Evolutionary conservation across 2,888 invertebrate genomes (phyloP), one percentile per base, ranked within the genome.

Genomic region (Holacanthella duospinosa): DNA sequence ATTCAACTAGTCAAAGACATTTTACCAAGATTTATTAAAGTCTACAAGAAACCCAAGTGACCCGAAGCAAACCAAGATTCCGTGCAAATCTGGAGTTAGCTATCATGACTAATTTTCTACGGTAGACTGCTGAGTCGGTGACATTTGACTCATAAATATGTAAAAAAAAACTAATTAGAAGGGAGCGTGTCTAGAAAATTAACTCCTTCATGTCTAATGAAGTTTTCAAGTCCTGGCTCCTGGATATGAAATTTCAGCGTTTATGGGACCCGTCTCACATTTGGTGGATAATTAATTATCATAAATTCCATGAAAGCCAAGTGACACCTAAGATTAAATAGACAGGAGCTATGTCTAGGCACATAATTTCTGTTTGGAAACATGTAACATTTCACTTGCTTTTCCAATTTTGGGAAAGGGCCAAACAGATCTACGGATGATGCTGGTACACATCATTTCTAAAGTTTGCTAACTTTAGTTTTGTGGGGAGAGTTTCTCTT

Each of bases 61-160:
- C n/a, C n/a, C n/a, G n/a, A n/a, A n/a, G n/a, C n/a, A n/a, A n/a
- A n/a, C n/a, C n/a, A n/a, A 36, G 36, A 4, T 48, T 48, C 12
- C 48, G 48, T 48, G 48, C 48, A 48, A 21, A 4, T 48, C 48
- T 36, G 36, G 9, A 6, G 36, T 36, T 36, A 36, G 36, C 36
- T 16, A 36, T 12, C 36, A 36, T 36, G 36, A 36, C 36, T 36
- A 36, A 36, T 36, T 6, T 16, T 16, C 36, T 12, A 36, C 9
- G 9, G 9, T 16, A n/a, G n/a, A n/a, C n/a, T n/a, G n/a, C n/a
- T n/a, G n/a, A n/a, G n/a, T n/a, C n/a, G n/a, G n/a, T n/a, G n/a
- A n/a, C n/a, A n/a, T n/a, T n/a, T n/a, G 21, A 48, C 19, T 48
- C 48, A 48, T 48, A 48, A 48, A 48, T 48, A 48, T 48, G 48